A percentile compares a stretch with the other conserved stretches of the same genome.
Evolutionary conservation across 2,888 invertebrate species (phyloP).

Genomic region (Adelognathus sp.): DNA sequence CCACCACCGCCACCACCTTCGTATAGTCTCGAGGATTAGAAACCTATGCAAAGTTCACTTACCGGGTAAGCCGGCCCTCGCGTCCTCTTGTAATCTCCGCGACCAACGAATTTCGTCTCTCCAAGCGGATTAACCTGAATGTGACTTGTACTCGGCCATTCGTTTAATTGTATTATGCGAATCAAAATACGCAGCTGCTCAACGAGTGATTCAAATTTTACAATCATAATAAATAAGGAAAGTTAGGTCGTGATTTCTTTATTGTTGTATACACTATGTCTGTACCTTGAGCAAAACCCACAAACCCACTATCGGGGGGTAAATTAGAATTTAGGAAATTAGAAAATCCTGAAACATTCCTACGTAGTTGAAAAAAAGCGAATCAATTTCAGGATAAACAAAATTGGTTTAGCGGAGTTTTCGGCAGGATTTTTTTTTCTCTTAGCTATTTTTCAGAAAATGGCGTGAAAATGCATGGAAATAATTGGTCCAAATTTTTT

Average conservation of each 20-base stretch:
- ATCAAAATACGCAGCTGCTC: not conserved
- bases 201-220: not conserved
- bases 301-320: too few relatives aligned
- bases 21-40: slow-evolving; percentile 32
- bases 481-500: too few relatives aligned
- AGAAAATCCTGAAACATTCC: too few relatives aligned
- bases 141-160: not conserved
- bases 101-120: slow-evolving; percentile 12
- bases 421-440: too few relatives aligned
- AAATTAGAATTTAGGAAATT: too few relatives aligned
- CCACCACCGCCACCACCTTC: not conserved
- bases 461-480: too few relatives aligned
- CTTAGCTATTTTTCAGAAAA: too few relatives aligned
- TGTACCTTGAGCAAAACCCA: too few relatives aligned
- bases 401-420: too few relatives aligned
- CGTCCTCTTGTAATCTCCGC: not conserved
- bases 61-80: not conserved
- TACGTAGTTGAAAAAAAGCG: too few relatives aligned
- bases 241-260: not conserved
- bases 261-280: too few relatives aligned
- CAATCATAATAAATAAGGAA: not conserved
- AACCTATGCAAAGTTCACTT: slow-evolving; percentile 33
- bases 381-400: too few relatives aligned
- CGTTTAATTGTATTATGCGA: not conserved
- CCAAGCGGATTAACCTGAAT: slow-evolving; percentile 17